Conservation (phyloP, 1,140 invertebrate genomes). For the Eufriesea mexicana region DNA sequence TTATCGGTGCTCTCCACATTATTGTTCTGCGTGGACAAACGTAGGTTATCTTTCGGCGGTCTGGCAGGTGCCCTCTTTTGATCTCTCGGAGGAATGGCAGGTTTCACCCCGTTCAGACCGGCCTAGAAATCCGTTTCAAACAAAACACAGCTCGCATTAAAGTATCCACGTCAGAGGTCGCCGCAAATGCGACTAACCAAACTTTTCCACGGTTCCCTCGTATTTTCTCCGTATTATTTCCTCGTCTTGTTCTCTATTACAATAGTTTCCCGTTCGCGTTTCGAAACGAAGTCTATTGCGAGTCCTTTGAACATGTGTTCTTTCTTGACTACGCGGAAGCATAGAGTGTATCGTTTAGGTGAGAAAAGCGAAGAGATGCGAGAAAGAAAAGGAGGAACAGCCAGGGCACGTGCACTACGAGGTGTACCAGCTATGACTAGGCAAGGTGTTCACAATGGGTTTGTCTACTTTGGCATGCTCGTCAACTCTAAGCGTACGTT, state of each 20-base stretch:
- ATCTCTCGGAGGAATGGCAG: slow-evolving; percentile 89
- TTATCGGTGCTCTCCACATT: slow-evolving; percentile 83
- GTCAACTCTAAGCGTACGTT: slow-evolving; percentile 26
- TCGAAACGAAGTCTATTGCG: neutral
- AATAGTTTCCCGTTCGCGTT: neutral
- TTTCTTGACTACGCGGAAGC: slow-evolving; percentile 9
- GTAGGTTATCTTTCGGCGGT: slow-evolving; percentile 84
- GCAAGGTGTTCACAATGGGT: slow-evolving; percentile 2
- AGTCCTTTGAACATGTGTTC: neutral
- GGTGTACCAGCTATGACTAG: slow-evolving; percentile 14
- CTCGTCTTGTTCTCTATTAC: neutral
- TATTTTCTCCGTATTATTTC: neutral
- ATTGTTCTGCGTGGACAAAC: slow-evolving; percentile 78
- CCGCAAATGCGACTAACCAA: slow-evolving; percentile 39
- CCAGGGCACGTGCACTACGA: slow-evolving; percentile 5
- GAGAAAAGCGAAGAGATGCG: neutral
- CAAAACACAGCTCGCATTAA: slow-evolving; percentile 66
- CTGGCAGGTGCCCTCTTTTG: slow-evolving; percentile 87
- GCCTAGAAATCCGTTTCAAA: slow-evolving; percentile 78
- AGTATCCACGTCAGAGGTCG: slow-evolving; percentile 17
- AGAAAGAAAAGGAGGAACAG: neutral
- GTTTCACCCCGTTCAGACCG: slow-evolving; percentile 84
- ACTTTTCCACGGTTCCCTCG: neutral
- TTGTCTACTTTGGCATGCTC: slow-evolving; percentile 53
- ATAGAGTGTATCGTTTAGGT: neutral